phyloP scores from a whole-genome alignment of 2,797 vertebrate species.

The Adrianichthys oophorus region DNA sequence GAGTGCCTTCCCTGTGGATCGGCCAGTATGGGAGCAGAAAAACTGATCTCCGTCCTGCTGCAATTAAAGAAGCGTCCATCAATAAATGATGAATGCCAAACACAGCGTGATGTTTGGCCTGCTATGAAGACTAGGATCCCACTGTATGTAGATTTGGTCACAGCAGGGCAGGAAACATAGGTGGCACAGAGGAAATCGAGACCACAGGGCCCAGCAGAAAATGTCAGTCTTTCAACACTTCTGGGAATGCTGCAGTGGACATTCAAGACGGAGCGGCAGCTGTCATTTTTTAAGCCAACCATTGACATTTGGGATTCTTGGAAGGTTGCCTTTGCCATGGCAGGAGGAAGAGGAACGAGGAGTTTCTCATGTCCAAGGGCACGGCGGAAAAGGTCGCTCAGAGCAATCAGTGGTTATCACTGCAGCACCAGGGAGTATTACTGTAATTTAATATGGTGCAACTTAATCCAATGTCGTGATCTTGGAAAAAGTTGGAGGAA shows the following conservation, averaged over 20 bases:
- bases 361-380: constrained; percentile 48
- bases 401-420: constrained; percentile 9
- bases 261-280: constrained; percentile 74
- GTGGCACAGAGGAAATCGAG: constrained; percentile 35
- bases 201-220: constrained; percentile 56
- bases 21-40: constrained; percentile 58
- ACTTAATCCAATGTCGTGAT: constrained; percentile 23
- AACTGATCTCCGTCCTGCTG: constrained; percentile 64
- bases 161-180: constrained; percentile 55
- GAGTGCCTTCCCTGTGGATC: constrained; percentile 50
- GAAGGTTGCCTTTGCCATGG: constrained; percentile 38
- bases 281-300: constrained; percentile 69
- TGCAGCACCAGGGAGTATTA: constrained; percentile 11
- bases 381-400: constrained; percentile 20
- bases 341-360: constrained; percentile 36
- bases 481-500: constrained; percentile 14
- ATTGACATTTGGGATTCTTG: constrained; percentile 65
- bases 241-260: constrained; percentile 55
- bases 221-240: constrained; percentile 76
- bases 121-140: constrained; percentile 56
- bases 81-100: constrained; percentile 86
- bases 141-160: constrained; percentile 45
- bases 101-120: constrained; percentile 73
- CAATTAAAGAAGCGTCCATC: constrained; percentile 77
- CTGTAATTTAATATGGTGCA: constrained; percentile 37